Conservation (phyloP, 2,113 vertebrate genomes). For the Herpailurus yagouaroundi region DNA sequence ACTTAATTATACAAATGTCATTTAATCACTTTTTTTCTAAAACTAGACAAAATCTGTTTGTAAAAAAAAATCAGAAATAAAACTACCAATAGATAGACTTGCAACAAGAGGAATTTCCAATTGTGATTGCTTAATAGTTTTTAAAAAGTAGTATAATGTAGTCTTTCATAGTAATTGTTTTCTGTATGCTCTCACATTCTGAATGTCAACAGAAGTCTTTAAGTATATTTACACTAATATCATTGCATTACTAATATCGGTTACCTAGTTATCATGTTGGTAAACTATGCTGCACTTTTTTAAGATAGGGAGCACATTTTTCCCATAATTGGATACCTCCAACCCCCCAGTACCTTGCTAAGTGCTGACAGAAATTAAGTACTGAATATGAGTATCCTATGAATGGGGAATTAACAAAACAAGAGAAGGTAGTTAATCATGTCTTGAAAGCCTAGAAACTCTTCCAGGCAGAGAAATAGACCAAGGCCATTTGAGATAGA, state of each 20-base stretch:
- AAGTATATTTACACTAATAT: background rate
- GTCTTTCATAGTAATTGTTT: background rate
- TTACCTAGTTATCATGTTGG: background rate
- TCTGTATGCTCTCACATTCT: background rate
- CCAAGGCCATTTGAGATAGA: background rate
- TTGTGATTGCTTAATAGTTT: background rate
- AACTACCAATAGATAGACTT: background rate
- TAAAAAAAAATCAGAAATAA: background rate
- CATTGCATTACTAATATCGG: background rate
- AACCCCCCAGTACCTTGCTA: background rate
- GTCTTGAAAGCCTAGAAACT: background rate
- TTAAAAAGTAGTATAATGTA: background rate
- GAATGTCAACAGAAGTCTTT: background rate
- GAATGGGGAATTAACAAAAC: background rate
- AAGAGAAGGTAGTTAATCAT: background rate
- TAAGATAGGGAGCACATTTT: background rate
- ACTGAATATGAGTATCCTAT: background rate
- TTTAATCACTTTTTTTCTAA: background rate
- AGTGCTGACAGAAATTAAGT: background rate
- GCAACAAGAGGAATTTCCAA: background rate
- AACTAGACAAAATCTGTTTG: background rate
- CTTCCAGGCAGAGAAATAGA: background rate
- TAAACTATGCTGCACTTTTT: background rate
- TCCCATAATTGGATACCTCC: background rate
- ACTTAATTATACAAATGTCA: background rate